Evolutionary conservation across 2,797 vertebrate genomes (phyloP).

Genomic region (Neoniphon sammara): DNA sequence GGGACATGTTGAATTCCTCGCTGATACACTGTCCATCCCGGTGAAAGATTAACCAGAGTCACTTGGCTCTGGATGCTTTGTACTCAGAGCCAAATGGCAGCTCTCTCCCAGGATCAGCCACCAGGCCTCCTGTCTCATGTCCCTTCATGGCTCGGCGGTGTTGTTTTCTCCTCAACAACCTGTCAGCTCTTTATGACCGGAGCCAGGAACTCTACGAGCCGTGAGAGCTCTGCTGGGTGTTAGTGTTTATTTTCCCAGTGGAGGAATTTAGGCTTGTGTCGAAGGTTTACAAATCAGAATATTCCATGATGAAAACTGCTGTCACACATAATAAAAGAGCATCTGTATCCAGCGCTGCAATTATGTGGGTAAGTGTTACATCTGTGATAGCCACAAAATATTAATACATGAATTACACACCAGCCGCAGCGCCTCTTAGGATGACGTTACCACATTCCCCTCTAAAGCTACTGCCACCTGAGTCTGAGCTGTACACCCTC

Average conservation of each 20-base stretch:
- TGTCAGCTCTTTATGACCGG: constrained; percentile 53
- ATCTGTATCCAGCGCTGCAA: constrained; percentile 18
- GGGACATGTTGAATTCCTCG: constrained; percentile 41
- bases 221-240: constrained; percentile 44
- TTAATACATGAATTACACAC: background rate
- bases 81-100: constrained; percentile 55
- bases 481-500: background rate
- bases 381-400: constrained; percentile 35
- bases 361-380: constrained; percentile 51
- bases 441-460: background rate
- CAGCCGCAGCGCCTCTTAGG: constrained; percentile 22
- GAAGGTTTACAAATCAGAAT: constrained; percentile 62
- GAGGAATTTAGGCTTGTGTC: constrained; percentile 61
- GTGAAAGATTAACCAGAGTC: constrained; percentile 56
- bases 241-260: constrained; percentile 64
- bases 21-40: constrained; percentile 25
- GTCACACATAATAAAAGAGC: constrained; percentile 57
- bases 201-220: constrained; percentile 54
- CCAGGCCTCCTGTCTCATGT: constrained; percentile 55
- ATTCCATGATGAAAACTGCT: constrained; percentile 65
- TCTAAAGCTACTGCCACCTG: constrained; percentile 1
- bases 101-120: constrained; percentile 46
- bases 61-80: constrained; percentile 39
- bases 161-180: constrained; percentile 48
- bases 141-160: constrained; percentile 66